Evolutionary conservation across 2,113 vertebrate genomes (phyloP).

Genomic region (Nothoprocta pentlandii): DNA sequence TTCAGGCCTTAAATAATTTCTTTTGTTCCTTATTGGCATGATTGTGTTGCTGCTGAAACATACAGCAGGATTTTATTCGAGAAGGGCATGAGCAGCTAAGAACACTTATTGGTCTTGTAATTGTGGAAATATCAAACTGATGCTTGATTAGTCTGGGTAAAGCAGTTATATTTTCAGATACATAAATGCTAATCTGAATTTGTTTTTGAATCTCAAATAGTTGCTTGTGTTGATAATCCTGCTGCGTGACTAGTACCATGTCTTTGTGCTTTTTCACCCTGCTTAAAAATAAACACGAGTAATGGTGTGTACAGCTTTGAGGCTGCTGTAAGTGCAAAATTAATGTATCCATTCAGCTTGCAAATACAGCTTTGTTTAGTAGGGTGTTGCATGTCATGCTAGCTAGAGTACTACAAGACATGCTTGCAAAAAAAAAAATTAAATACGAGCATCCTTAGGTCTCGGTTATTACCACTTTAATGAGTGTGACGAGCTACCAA

Average conservation of each 20-base stretch:
- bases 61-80: not conserved
- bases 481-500: not conserved
- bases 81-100: not conserved
- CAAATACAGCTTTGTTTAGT: not conserved
- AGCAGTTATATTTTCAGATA: not conserved
- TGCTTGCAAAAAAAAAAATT: not conserved
- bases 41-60: not conserved
- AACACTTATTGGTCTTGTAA: not conserved
- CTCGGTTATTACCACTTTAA: not conserved
- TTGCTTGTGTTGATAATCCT: not conserved
- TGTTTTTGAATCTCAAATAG: not conserved
- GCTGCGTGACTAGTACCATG: not conserved
- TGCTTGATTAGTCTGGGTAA: not conserved
- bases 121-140: not conserved
- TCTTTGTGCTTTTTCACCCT: not conserved
- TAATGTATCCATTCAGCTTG: not conserved
- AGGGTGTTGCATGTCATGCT: not conserved
- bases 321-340: not conserved
- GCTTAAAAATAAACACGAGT: not conserved
- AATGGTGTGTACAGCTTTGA: not conserved
- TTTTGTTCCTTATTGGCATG: not conserved
- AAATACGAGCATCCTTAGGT: not conserved
- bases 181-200: not conserved
- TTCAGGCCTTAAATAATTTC: not conserved
- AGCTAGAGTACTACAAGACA: not conserved